A percentile compares a stretch with the other conserved stretches of the same genome.
Conservation (phyloP, 2,888 invertebrate genomes). For the Eupeodes luniger region DNA sequence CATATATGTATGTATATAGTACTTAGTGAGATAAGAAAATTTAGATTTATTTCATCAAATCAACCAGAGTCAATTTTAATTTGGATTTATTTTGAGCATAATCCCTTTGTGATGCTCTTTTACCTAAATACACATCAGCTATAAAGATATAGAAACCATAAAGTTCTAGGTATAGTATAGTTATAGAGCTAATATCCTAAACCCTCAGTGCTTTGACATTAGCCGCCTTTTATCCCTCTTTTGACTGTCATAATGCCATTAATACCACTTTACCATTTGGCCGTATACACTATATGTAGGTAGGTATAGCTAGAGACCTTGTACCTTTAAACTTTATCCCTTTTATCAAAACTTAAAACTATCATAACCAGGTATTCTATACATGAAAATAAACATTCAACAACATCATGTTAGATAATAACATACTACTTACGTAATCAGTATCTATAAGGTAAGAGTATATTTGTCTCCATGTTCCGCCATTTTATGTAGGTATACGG, state of each 20-base stretch:
- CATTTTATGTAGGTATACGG: slow-evolving; percentile 25
- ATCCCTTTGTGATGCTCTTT: not conserved
- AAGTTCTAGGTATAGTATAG: no score
- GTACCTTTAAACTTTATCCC: not conserved
- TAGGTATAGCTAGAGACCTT: no score
- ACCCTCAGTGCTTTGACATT: not conserved
- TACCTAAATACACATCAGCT: not conserved
- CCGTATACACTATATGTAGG: not conserved
- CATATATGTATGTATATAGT: not conserved
- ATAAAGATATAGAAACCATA: no score
- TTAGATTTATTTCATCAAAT: not conserved
- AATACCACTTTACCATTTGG: not conserved
- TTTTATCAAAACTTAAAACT: slow-evolving; percentile 28
- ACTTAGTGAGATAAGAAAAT: not conserved
- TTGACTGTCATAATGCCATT: not conserved
- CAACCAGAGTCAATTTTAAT: slow-evolving; percentile 10
- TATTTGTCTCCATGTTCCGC: slow-evolving; percentile 56
- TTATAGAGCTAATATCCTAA: not conserved
- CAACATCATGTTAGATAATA: slow-evolving; percentile 60
- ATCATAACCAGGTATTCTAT: slow-evolving; percentile 45
- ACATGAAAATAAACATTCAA: slow-evolving; percentile 41
- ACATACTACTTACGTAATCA: slow-evolving; percentile 51
- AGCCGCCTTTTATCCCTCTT: not conserved
- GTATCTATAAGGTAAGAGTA: not conserved
- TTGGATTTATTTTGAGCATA: slow-evolving; percentile 1